Base-by-base conservation (phyloP, 2,797 vertebrate genomes). In the Cuniculus paca region DNA sequence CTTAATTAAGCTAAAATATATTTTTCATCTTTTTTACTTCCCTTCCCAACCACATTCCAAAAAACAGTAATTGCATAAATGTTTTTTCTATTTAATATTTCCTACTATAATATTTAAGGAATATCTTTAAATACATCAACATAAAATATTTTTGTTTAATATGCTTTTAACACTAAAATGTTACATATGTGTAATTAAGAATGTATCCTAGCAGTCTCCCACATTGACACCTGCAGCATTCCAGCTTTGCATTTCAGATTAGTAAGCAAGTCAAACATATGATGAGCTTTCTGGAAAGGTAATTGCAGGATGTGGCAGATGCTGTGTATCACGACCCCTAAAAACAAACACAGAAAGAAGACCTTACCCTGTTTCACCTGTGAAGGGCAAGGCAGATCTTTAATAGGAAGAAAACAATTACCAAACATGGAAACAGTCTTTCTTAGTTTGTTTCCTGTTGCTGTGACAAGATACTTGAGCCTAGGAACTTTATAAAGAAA, bases 1-100 rank as follows among this genome's bases (percentile, higher is more conserved):
- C 24, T 83, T 94, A 78, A 63, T 34, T 75, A 83, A 80, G 36
- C 14, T 86, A 88, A 90, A 85, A 84, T 63, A 16, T 91, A 85
- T 80, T 85, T 86, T 88, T 93, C 90, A 77, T 90, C 78, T 92
- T 95, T 95, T 95, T 26, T 28, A 89, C 2, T 86, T 81, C 39
- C 34, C n/a, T 92, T 94, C 36, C 74, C 34, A 94, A 31, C 39
- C 24, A 60, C 19, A 50, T 36, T 96, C 61, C 7, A 75, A 93
- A 97, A 93, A 96, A 26, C 31, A 58, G 50, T 60, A 83, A 94
- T 70, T 45, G 79, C 68, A 91, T 16, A 39, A 54, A 14, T 88
- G 36, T 39, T 86, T 50, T 16, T 77, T 11, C 14, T 78, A 61
- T 72, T 89, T 94, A 94, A 52, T 85, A 77, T 68, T 96, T 97